Percentiles rank a stretch among this genome's conserved stretches.
Evolutionary conservation across 2,888 invertebrate species (phyloP).

Genomic region (Torymus auratus): DNA sequence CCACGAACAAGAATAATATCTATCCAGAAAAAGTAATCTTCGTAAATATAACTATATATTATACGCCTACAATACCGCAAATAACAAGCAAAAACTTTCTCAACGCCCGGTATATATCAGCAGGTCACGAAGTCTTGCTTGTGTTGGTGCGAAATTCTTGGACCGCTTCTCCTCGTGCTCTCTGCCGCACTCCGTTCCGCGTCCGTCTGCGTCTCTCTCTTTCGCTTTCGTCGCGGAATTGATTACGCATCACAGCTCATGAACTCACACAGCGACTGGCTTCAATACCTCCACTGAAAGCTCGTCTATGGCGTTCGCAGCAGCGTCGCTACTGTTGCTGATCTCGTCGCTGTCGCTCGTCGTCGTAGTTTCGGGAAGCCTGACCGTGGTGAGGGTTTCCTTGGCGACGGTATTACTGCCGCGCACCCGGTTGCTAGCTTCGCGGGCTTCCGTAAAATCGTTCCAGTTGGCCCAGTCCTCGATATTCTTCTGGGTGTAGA

Average conservation of each 20-base stretch:
- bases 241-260: constrained; percentile 10
- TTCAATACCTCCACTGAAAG: constrained; percentile 20
- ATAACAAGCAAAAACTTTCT: background rate
- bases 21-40: no score
- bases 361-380: background rate
- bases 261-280: background rate
- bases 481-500: background rate
- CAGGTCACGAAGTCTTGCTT: constrained; percentile 5
- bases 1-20: no score
- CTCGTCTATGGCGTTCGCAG: background rate
- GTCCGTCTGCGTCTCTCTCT: constrained; percentile 2
- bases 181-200: no score
- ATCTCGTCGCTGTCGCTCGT: background rate
- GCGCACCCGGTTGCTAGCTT: background rate
- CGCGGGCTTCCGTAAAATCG: background rate
- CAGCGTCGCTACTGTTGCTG: background rate
- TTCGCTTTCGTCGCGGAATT: background rate
- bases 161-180: constrained; percentile 6
- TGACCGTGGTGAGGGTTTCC: background rate
- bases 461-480: constrained; percentile 29
- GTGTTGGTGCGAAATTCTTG: constrained; percentile 30
- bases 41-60: background rate
- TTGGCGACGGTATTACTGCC: background rate
- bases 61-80: background rate
- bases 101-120: constrained; percentile 21